Evolutionary conservation across 2,113 vertebrate species (phyloP).

Genomic region (Balaenoptera acutorostrata): DNA sequence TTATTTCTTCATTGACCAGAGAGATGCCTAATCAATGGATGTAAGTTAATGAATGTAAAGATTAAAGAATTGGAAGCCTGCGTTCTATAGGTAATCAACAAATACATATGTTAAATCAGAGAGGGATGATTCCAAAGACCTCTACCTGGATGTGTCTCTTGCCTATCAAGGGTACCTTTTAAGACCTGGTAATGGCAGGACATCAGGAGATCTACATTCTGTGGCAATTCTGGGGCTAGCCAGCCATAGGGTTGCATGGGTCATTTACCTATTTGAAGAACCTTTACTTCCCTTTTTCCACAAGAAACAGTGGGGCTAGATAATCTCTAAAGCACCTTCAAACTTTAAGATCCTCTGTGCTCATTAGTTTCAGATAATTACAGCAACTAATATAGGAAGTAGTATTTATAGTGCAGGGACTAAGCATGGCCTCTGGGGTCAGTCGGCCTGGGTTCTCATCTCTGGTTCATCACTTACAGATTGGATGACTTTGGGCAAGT

Average conservation of each 20-base stretch:
- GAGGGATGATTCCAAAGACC: not conserved
- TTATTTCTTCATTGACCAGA: not conserved
- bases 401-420: too few relatives aligned
- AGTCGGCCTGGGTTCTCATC: not conserved
- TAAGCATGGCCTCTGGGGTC: not conserved
- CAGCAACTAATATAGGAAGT: not conserved
- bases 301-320: not conserved
- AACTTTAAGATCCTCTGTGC: not conserved
- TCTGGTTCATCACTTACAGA: not conserved
- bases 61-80: not conserved
- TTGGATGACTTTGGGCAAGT: not conserved
- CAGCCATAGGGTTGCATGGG: not conserved
- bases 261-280: not conserved
- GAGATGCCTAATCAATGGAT: not conserved
- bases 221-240: rapidly evolving
- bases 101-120: not conserved
- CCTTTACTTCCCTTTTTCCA: not conserved
- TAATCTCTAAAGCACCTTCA: not conserved
- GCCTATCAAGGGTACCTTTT: not conserved
- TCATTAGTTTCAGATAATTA: not conserved
- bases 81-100: not conserved
- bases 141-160: not conserved
- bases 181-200: not conserved
- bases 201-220: not conserved
- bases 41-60: not conserved